Conservation (phyloP, 2,888 invertebrate genomes). For the Dilophus febrilis region DNA sequence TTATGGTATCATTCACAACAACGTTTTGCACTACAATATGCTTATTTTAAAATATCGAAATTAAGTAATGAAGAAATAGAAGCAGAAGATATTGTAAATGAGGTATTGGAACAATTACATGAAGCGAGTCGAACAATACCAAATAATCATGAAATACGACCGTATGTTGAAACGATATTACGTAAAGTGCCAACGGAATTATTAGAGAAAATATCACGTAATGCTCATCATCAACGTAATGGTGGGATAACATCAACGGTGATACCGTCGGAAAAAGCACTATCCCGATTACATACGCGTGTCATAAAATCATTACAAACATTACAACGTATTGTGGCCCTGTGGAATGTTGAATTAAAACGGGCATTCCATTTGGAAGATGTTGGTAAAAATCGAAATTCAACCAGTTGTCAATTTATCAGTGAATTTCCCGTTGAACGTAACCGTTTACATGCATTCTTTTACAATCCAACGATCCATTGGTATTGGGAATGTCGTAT, state of each 20-base stretch:
- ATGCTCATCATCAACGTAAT: slow-evolving; percentile 27
- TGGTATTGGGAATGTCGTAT: slow-evolving; percentile 94
- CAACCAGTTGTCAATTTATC: slow-evolving; percentile 40
- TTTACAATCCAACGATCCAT: slow-evolving; percentile 57
- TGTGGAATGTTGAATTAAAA: slow-evolving; percentile 77
- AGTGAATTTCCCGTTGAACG: slow-evolving; percentile 49
- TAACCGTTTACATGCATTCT: slow-evolving; percentile 36
- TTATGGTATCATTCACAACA: slow-evolving; percentile 83
- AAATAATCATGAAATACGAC: slow-evolving; percentile 54
- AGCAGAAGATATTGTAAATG: slow-evolving; percentile 92
- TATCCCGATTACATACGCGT: slow-evolving; percentile 81
- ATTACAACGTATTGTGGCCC: slow-evolving; percentile 83
- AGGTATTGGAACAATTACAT: slow-evolving; percentile 81
- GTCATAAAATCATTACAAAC: slow-evolving; percentile 83
- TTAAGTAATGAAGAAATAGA: slow-evolving; percentile 89
- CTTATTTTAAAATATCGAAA: slow-evolving; percentile 89
- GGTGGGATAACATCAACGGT: slow-evolving; percentile 43
- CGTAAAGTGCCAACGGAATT: slow-evolving; percentile 71
- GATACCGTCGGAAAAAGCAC: slow-evolving; percentile 62
- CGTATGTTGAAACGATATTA: slow-evolving; percentile 74
- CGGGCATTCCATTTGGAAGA: slow-evolving; percentile 75
- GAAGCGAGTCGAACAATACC: slow-evolving; percentile 61
- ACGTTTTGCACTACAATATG: slow-evolving; percentile 65
- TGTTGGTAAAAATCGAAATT: slow-evolving; percentile 53
- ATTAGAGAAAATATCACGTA: slow-evolving; percentile 53